Evolutionary conservation across 2,797 vertebrate genomes (phyloP), one percentile per base, ranked within the genome.

Genomic region (Halcyon chelicuti): DNA sequence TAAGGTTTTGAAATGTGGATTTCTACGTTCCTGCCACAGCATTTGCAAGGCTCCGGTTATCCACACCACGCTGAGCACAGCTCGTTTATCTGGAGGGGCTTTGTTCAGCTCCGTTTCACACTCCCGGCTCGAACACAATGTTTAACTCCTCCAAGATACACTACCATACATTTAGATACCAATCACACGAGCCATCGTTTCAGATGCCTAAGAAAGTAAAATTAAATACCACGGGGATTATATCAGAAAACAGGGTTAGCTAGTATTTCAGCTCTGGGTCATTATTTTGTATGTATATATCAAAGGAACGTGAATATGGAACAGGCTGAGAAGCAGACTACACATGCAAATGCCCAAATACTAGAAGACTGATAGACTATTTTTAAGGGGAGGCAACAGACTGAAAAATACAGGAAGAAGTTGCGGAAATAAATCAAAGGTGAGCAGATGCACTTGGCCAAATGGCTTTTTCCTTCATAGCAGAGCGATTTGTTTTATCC

Each of bases 391-490:
- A 87, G 62, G 90, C 82, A 92, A 90, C 49, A 87, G 81, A 66
- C 60, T 83, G 93, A 96, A 91, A 91, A 96, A 96, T 88, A 90
- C 55, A 95, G 90, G 87, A 83, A 88, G 94, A 96, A 90, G 83
- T 79, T 94, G 85, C 58, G 86, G 91, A 91, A 93, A 97, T 97
- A 96, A 96, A 97, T 96, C 96, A 96, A 90, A 95, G 94, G 92
- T 96, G 93, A 97, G 93, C 92, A 96, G 94, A 96, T 96, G 91
- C 87, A 94, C 91, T 95, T 94, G 95, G 91, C 79, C 90, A 96
- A 95, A 96, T 86, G 92, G 90, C 76, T 95, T 96, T 96, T 96
- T 93, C 72, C 95, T 94, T 94, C 21, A 1, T 17, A 74, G 68
- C 84, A 75, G 26, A 91, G 86, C 2, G 60, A 97, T 94, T 93